Evolutionary conservation across 2,113 vertebrate genomes (phyloP).

Genomic region (Dasypus novemcinctus): DNA sequence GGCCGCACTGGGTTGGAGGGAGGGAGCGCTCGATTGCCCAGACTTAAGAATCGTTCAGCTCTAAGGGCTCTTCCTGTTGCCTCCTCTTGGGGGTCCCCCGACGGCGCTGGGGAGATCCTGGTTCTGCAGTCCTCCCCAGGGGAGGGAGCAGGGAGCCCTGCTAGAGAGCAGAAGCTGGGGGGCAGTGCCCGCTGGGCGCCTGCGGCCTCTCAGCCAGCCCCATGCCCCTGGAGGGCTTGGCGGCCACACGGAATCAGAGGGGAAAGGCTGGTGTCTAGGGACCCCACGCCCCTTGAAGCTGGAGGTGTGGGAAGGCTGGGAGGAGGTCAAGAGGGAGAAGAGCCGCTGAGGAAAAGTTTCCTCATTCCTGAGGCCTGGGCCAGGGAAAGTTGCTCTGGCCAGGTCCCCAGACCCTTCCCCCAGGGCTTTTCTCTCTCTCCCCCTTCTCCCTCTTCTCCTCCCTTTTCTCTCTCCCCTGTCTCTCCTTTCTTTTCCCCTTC

Average conservation of each 20-base stretch:
- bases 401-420: accelerated
- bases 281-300: not conserved
- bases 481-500: not conserved
- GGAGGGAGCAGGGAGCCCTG: too few species aligned
- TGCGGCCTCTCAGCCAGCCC: too few species aligned
- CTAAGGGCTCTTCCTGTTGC: accelerated
- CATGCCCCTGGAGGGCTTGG: not conserved
- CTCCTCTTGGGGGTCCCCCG: not conserved
- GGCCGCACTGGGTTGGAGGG: not conserved
- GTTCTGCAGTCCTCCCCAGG: too few species aligned
- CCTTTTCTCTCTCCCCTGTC: too few species aligned
- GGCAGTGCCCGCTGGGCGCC: not conserved
- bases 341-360: accelerated
- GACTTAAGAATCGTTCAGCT: accelerated
- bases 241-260: too few species aligned
- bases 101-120: too few species aligned
- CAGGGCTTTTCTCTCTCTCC: not conserved
- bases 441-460: not conserved
- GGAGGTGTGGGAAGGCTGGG: accelerated
- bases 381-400: too few species aligned
- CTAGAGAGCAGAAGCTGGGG: too few species aligned
- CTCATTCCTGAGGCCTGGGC: accelerated
- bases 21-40: too few species aligned
- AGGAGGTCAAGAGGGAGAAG: too few species aligned
- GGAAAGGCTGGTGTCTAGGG: not conserved